A percentile compares a stretch with the other conserved stretches of the same genome.
These are phyloP conservation scores for Caenorhabditis remanei DNA, from an alignment of 1,140 invertebrate species.

Conservation along the genomic window DNA sequence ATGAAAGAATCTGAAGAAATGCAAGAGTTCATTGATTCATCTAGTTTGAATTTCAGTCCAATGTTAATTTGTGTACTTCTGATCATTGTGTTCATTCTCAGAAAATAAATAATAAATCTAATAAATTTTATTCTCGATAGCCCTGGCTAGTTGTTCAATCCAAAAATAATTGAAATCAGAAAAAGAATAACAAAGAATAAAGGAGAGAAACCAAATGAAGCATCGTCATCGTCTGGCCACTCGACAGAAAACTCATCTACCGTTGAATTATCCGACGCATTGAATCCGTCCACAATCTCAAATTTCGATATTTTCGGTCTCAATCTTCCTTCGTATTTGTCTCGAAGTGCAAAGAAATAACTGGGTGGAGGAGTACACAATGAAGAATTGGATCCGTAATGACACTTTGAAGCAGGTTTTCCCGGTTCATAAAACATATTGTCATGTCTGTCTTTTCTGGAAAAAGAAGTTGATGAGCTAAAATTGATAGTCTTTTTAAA, in stretches of 20 bases:
- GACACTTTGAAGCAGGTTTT: background rate
- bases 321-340: slow-evolving; percentile 4
- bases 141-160: too few species aligned
- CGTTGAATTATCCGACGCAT: background rate
- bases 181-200: background rate
- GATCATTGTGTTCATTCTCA: too few species aligned
- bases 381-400: background rate
- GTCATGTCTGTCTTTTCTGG: background rate
- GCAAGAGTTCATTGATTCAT: too few species aligned
- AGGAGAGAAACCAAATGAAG: background rate
- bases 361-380: background rate
- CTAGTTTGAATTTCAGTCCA: too few species aligned
- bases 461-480: background rate
- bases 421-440: background rate
- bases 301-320: background rate
- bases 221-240: background rate
- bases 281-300: background rate
- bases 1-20: background rate
- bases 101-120: too few species aligned
- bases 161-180: too few species aligned
- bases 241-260: background rate
- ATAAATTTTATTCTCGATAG: too few species aligned
- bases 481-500: background rate
- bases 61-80: too few species aligned
- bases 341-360: slow-evolving; percentile 2